Conservation (phyloP, 2,888 invertebrate genomes). For the Chymomyza procnemis region DNA sequence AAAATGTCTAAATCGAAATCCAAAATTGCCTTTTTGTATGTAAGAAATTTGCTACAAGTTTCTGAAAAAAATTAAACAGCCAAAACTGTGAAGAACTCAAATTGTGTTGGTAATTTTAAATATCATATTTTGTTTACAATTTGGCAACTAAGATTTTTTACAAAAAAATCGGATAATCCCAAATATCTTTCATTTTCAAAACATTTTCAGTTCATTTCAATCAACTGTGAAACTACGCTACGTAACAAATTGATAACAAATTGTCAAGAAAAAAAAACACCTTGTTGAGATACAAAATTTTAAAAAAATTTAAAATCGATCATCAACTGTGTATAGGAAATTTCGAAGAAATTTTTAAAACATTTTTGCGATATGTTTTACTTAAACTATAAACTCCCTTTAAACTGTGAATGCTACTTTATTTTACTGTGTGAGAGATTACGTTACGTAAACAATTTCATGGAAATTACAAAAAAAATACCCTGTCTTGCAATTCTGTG, state of each 20-base stretch:
- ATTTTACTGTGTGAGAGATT: too few species aligned
- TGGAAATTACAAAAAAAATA: too few species aligned
- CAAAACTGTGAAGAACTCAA: neutral
- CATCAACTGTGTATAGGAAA: neutral
- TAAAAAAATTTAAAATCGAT: neutral
- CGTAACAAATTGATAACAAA: neutral
- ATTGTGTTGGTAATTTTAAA: neutral
- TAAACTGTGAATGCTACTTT: neutral
- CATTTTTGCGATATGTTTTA: neutral
- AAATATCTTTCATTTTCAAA: too few species aligned
- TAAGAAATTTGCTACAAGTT: neutral
- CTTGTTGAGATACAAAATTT: neutral
- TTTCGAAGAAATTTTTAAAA: neutral
- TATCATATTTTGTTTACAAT: neutral
- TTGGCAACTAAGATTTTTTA: neutral
- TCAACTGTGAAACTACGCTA: neutral
- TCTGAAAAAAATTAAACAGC: neutral
- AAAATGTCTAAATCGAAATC: slow-evolving; percentile 33
- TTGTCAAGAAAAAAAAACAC: too few species aligned
- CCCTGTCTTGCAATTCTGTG: too few species aligned
- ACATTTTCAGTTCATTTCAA: too few species aligned
- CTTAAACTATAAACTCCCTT: neutral
- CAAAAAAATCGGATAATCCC: neutral
- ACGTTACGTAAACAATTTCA: too few species aligned
- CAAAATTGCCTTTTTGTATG: slow-evolving; percentile 39